Percentiles rank a stretch among this genome's conserved stretches.
Conservation (phyloP, 2,797 vertebrate genomes). For the Neosalanx taihuensis region DNA sequence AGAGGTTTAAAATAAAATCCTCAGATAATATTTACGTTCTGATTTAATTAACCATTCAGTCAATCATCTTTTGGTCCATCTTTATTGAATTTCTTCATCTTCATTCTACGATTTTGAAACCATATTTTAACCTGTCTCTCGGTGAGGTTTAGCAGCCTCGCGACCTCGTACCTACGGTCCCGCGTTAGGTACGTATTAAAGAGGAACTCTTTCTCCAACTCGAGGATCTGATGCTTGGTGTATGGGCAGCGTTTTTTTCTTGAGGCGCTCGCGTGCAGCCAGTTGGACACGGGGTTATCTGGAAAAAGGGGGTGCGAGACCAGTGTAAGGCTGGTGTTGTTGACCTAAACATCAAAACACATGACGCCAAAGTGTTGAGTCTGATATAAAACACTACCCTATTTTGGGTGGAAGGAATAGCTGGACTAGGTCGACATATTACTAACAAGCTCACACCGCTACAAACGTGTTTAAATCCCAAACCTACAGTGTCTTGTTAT, state of each 20-base stretch:
- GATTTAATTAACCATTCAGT: slow-evolving; percentile 64
- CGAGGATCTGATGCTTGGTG: slow-evolving; percentile 93
- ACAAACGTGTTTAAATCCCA: slow-evolving; percentile 26
- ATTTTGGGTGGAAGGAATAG: neutral
- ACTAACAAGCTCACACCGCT: neutral
- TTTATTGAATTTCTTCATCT: slow-evolving; percentile 99
- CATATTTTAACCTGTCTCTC: slow-evolving; percentile 99
- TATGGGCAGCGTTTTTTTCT: slow-evolving; percentile 95
- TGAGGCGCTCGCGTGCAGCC: slow-evolving; percentile 93
- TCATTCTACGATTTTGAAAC: slow-evolving; percentile 98
- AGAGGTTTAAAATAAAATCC: slow-evolving; percentile 47
- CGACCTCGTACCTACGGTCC: slow-evolving; percentile 96
- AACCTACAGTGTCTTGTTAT: slow-evolving; percentile 36
- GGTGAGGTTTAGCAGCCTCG: slow-evolving; percentile 88
- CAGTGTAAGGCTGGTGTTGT: slow-evolving; percentile 46
- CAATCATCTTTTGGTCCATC: slow-evolving; percentile 87
- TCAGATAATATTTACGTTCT: slow-evolving; percentile 25
- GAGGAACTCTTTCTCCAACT: slow-evolving; percentile 95
- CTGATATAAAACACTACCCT: neutral
- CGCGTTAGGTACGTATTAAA: slow-evolving; percentile 98
- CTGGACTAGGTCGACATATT: neutral
- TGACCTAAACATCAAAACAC: slow-evolving; percentile 27
- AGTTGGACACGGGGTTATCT: slow-evolving; percentile 96
- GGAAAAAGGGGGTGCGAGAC: slow-evolving; percentile 56
- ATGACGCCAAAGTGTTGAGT: slow-evolving; percentile 14